Conservation (phyloP, 2,888 invertebrate species). For the Plagiodera versicolora region DNA sequence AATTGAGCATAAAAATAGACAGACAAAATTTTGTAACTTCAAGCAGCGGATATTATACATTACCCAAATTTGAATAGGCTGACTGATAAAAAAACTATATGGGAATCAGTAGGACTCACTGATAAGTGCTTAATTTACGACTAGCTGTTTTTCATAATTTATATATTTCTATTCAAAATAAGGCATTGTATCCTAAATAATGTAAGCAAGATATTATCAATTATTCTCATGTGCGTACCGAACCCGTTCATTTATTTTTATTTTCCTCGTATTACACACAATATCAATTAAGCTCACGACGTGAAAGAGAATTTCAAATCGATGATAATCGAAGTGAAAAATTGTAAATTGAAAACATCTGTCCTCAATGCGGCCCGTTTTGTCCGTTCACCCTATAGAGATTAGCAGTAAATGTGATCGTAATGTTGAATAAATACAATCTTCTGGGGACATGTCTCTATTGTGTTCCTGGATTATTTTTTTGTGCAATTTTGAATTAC, state of each 20-base stretch:
- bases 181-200: constrained; percentile 30
- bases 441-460: constrained; percentile 40
- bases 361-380: constrained; percentile 13
- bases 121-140: constrained; percentile 25
- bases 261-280: constrained; percentile 16
- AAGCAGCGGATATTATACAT: constrained; percentile 27
- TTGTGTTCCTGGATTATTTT: constrained; percentile 49
- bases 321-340: constrained; percentile 2
- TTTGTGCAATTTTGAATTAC: constrained; percentile 47
- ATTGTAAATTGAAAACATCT: constrained; percentile 20
- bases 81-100: constrained; percentile 31
- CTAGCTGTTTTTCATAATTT: constrained; percentile 43
- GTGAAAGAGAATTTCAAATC: constrained; percentile 3
- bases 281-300: constrained; percentile 11
- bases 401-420: constrained; percentile 39
- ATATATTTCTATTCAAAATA: constrained; percentile 41
- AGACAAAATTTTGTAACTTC: not conserved
- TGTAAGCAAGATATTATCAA: constrained; percentile 33
- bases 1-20: constrained; percentile 38
- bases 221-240: constrained; percentile 2
- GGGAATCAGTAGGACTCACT: constrained; percentile 6
- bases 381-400: constrained; percentile 25
- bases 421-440: constrained; percentile 50
- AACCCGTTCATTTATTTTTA: constrained; percentile 13
- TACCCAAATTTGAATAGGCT: constrained; percentile 32